Evolutionary conservation across 1,140 invertebrate genomes (phyloP).

Genomic region (Papilio machaon): DNA sequence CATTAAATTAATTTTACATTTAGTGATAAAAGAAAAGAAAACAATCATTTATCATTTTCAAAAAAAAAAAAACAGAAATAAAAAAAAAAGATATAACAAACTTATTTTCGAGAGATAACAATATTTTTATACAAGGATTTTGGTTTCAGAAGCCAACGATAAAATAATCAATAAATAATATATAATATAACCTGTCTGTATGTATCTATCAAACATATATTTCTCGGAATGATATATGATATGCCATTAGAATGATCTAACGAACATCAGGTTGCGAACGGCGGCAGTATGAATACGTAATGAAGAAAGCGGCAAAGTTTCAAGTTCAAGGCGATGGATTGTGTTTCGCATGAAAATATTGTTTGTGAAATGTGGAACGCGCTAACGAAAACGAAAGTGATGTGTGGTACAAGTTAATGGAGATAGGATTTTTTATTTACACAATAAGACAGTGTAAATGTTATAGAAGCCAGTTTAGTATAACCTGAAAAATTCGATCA

Average conservation of each 20-base stretch:
- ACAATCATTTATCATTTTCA: too few relatives aligned
- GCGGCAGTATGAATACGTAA: conserved; percentile 20
- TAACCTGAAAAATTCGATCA: background rate
- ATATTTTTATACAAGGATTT: too few relatives aligned
- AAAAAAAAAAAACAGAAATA: too few relatives aligned
- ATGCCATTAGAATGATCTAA: background rate
- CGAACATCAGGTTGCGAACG: background rate
- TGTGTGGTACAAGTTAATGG: conserved; percentile 46
- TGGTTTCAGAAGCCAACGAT: too few relatives aligned
- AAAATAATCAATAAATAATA: too few relatives aligned
- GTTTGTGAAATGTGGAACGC: conserved; percentile 49
- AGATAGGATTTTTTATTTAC: background rate
- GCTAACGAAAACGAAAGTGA: conserved; percentile 62
- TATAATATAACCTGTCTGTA: background rate
- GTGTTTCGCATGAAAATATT: conserved; percentile 54
- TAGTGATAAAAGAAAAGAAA: too few relatives aligned
- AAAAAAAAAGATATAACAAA: too few relatives aligned
- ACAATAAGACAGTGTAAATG: background rate
- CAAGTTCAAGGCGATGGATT: conserved; percentile 65
- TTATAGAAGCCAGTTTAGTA: background rate
- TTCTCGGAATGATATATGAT: background rate
- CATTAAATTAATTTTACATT: too few relatives aligned
- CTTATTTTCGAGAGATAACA: too few relatives aligned
- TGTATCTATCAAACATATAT: background rate
- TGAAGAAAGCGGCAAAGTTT: conserved; percentile 35